Conservation (phyloP, 2,888 invertebrate species). For the Hirtodrosophila duncani region DNA sequence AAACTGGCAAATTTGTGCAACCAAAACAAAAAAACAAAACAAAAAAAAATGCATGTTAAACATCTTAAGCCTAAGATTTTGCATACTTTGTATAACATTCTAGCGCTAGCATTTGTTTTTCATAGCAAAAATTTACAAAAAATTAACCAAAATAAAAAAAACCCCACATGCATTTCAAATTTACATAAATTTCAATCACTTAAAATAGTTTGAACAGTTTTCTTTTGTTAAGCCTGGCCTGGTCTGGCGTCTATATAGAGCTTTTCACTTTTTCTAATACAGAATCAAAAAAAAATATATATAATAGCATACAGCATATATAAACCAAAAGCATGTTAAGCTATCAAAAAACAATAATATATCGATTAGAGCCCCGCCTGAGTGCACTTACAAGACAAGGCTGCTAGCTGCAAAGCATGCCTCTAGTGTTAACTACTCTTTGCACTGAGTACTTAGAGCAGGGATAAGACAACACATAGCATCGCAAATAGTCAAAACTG, state of each 20-base stretch:
- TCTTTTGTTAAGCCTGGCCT: conserved; percentile 18
- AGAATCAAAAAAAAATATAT: conserved; percentile 1
- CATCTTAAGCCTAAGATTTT: conserved; percentile 35
- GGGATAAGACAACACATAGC: too few relatives aligned
- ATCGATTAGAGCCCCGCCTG: too few relatives aligned
- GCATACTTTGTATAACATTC: conserved; percentile 25
- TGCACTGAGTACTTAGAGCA: too few relatives aligned
- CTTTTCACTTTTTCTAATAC: conserved; percentile 16
- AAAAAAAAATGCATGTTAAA: conserved; percentile 24
- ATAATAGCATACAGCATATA: not conserved
- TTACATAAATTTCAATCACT: too few relatives aligned
- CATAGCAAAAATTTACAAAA: conserved; percentile 32
- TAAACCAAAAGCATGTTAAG: conserved; percentile 55
- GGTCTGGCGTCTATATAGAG: conserved; percentile 17
- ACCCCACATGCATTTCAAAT: conserved; percentile 26
- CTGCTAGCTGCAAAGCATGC: too few relatives aligned
- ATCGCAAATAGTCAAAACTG: too few relatives aligned
- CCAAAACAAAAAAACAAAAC: not conserved
- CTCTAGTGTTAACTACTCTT: too few relatives aligned
- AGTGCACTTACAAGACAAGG: too few relatives aligned
- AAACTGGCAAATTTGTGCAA: conserved; percentile 5
- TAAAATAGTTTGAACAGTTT: too few relatives aligned
- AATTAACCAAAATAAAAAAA: conserved; percentile 12
- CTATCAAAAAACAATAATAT: conserved; percentile 35
- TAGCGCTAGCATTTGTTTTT: conserved; percentile 40